phyloP scores from a whole-genome alignment of 1,140 invertebrate genomes.

The Saccostrea cuccullata region DNA sequence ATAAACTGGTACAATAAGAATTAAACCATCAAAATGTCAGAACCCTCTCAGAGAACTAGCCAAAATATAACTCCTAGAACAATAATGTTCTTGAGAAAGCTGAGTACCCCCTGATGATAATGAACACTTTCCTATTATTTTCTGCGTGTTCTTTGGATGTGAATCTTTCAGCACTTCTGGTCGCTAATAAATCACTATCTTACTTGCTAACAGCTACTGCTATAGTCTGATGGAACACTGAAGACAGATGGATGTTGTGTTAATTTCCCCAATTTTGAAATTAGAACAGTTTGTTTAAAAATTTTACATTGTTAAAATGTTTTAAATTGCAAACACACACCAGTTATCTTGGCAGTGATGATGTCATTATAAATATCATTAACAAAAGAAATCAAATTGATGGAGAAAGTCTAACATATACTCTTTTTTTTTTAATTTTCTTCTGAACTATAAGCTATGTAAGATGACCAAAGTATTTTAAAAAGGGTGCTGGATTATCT shows the following conservation, averaged over 20 bases:
- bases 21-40: neutral
- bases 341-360: too few species aligned
- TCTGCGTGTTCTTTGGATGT: neutral
- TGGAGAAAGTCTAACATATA: too few species aligned
- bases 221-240: neutral
- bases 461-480: too few species aligned
- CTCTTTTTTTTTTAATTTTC: too few species aligned
- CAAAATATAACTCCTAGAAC: conserved; percentile 1
- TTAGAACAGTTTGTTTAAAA: neutral
- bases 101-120: neutral
- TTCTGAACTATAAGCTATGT: too few species aligned
- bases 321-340: too few species aligned
- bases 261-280: neutral
- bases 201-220: conserved; percentile 7
- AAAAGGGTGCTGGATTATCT: too few species aligned
- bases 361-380: too few species aligned
- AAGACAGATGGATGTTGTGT: neutral
- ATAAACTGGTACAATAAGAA: neutral
- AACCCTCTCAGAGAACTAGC: neutral
- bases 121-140: conserved; percentile 17
- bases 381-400: too few species aligned
- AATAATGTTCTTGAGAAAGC: neutral
- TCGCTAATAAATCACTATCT: conserved; percentile 25
- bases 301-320: too few species aligned
- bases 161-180: conserved; percentile 28